Evolutionary conservation across 2,888 invertebrate species (phyloP).

Genomic region (Lottia scabra): DNA sequence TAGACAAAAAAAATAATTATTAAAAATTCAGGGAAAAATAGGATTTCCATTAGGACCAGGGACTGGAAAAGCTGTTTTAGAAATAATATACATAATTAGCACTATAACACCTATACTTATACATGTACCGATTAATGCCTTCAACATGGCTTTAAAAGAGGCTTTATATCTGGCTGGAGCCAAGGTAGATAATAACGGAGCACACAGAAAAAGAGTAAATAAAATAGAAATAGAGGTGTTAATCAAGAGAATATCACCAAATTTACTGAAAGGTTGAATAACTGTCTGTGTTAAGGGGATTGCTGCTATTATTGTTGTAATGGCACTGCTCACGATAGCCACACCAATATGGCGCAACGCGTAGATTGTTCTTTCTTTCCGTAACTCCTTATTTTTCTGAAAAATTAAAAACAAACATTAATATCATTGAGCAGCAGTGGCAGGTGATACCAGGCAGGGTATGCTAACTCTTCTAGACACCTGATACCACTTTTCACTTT

Average conservation of each 20-base stretch:
- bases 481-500: too few relatives aligned
- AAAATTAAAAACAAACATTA: conserved; percentile 7
- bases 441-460: too few relatives aligned
- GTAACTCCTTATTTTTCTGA: conserved; percentile 41
- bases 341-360: conserved; percentile 63
- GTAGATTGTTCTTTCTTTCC: conserved; percentile 55
- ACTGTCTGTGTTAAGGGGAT: conserved; percentile 62
- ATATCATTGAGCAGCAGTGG: too few relatives aligned
- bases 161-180: conserved; percentile 54
- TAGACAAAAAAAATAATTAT: not conserved
- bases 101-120: conserved; percentile 39
- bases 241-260: conserved; percentile 64
- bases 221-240: conserved; percentile 62
- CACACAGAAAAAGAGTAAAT: conserved; percentile 59
- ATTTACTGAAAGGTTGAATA: conserved; percentile 63
- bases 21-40: conserved; percentile 32
- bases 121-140: conserved; percentile 38
- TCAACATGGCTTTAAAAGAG: conserved; percentile 42
- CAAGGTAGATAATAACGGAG: conserved; percentile 52
- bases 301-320: conserved; percentile 64
- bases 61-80: conserved; percentile 43
- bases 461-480: too few relatives aligned
- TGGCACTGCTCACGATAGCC: conserved; percentile 59
- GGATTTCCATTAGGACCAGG: conserved; percentile 59
- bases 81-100: conserved; percentile 43